Evolutionary conservation across 2,113 vertebrate species (phyloP).

Genomic region (Labrus mixtus): DNA sequence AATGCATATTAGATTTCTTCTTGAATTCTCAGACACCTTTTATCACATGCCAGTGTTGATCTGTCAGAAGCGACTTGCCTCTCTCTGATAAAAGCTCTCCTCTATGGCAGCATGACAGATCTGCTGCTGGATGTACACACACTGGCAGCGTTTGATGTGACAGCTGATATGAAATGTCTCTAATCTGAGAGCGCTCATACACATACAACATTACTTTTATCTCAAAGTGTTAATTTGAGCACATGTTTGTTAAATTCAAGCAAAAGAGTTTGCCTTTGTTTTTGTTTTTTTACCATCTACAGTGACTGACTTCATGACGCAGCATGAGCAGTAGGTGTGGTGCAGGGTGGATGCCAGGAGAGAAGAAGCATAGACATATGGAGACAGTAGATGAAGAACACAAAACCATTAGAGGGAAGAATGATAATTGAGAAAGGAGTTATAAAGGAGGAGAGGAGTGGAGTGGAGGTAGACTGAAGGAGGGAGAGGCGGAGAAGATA

Average conservation of each 20-base stretch:
- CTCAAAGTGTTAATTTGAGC: slow-evolving; percentile 31
- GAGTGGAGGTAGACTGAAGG: slow-evolving; percentile 12
- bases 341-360: neutral
- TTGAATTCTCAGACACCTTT: slow-evolving; percentile 6
- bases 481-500: slow-evolving; percentile 29
- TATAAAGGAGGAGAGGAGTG: slow-evolving; percentile 34
- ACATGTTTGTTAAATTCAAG: neutral
- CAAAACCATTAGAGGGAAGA: slow-evolving; percentile 52
- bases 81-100: slow-evolving; percentile 42
- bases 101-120: slow-evolving; percentile 43
- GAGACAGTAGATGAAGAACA: neutral
- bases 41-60: slow-evolving; percentile 5
- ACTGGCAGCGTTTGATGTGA: slow-evolving; percentile 50
- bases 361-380: neutral
- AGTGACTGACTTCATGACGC: neutral
- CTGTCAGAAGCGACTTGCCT: slow-evolving; percentile 29
- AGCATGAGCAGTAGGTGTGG: neutral
- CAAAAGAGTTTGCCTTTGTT: neutral
- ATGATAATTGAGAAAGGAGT: slow-evolving; percentile 46
- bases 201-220: slow-evolving; percentile 38
- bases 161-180: slow-evolving; percentile 45
- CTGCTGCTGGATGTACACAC: slow-evolving; percentile 43
- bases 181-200: slow-evolving; percentile 33
- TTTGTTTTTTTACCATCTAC: neutral
- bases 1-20: slow-evolving; percentile 12